Percentiles rank a stretch among this genome's conserved stretches.
Evolutionary conservation across 2,888 invertebrate genomes (phyloP).

Genomic region (Tanypteryx hageni): DNA sequence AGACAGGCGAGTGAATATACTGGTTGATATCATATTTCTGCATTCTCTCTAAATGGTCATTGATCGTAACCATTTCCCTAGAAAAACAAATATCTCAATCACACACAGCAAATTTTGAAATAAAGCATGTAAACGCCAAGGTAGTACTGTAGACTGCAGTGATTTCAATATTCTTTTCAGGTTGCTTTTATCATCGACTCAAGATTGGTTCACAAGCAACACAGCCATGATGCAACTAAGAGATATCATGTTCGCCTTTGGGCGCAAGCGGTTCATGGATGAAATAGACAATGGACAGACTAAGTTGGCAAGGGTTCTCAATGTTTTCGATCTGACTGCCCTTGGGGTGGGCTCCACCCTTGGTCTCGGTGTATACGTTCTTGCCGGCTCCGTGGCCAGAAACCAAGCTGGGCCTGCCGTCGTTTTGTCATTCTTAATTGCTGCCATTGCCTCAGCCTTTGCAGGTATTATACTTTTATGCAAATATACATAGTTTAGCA

Average conservation of each 20-base stretch:
- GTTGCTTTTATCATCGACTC: no score
- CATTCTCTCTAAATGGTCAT: no score
- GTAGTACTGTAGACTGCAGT: no score
- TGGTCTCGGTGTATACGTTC: conserved; percentile 95
- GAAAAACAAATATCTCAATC: no score
- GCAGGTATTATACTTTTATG: conserved; percentile 81
- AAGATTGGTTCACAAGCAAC: background rate
- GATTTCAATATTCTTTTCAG: no score
- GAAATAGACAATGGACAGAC: conserved; percentile 71
- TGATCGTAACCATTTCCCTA: no score
- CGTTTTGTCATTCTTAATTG: conserved; percentile 92
- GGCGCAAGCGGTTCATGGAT: conserved; percentile 63
- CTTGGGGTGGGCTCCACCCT: conserved; percentile 92
- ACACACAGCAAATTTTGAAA: no score
- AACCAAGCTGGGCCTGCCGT: conserved; percentile 94
- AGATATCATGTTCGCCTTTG: background rate
- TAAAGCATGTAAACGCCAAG: no score
- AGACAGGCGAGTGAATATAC: no score
- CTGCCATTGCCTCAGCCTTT: conserved; percentile 94
- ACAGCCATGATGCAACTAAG: background rate
- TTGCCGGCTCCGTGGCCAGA: conserved; percentile 93
- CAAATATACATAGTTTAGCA: background rate
- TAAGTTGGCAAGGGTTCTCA: conserved; percentile 83
- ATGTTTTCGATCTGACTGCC: conserved; percentile 89
- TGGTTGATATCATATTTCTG: no score